Conservation (phyloP, 2,113 vertebrate species). For the Sisor rabdophorus region DNA sequence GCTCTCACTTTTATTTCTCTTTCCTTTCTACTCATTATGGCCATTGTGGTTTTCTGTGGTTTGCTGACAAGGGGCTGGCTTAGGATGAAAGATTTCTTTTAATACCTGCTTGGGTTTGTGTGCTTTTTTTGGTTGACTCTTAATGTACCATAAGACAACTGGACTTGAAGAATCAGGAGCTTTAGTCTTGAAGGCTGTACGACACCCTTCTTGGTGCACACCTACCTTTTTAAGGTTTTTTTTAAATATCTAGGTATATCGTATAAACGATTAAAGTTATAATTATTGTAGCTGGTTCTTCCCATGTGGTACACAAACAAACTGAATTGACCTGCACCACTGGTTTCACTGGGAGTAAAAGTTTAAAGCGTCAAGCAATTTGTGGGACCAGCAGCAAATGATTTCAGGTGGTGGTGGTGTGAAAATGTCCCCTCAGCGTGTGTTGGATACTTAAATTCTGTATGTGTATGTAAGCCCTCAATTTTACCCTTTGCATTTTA, state of each 20-base stretch:
- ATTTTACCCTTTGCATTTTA: slow-evolving; percentile 34
- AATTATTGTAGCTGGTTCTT: background rate
- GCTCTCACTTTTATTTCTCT: no score
- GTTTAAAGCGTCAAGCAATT: background rate
- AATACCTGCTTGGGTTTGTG: no score
- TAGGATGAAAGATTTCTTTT: no score
- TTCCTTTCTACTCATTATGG: no score
- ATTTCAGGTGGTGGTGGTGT: background rate
- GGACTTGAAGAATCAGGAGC: background rate
- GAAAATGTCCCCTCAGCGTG: background rate
- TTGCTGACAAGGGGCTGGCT: no score
- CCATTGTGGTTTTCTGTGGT: no score
- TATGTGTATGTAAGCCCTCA: no score
- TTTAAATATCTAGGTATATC: no score
- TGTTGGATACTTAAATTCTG: background rate
- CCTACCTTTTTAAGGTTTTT: background rate
- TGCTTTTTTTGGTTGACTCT: no score
- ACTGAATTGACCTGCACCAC: no score
- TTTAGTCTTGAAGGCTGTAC: background rate
- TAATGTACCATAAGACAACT: background rate
- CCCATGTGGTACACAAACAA: background rate
- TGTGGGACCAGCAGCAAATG: background rate
- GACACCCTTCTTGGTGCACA: background rate
- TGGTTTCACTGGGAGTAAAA: no score
- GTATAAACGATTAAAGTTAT: no score